Evolutionary conservation across 2,797 vertebrate genomes (phyloP), one percentile per base, ranked within the genome.

Genomic region (Danio choprae): DNA sequence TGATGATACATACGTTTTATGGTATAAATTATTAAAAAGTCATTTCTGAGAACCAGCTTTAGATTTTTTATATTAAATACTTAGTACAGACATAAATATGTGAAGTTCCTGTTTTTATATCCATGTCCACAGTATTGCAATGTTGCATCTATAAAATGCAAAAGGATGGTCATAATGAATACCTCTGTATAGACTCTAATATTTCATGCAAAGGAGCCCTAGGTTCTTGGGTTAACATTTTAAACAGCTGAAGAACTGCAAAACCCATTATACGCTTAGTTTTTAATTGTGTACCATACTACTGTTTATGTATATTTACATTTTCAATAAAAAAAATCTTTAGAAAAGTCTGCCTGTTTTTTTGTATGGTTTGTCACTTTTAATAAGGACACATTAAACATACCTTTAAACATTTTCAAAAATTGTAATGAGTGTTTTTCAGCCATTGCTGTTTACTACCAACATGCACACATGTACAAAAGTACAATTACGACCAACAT

Each of bases 271-370:
- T 81, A 29, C 18, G 83, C 71, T 80, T 67, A 53, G 87, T 88
- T 75, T 77, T 51, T 29, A 60, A 84, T 89, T 86, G 81, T 94
- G 90, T 92, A 91, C 87, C 85, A 92, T 92, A 91, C 71, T 75
- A 85, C 84, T 73, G 67, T 36, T 41, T 75, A 87, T 93, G 92
- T 92, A 91, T 89, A 91, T 93, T 93, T 92, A 80, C 82, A 88
- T 92, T 93, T 93, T 92, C 89, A 93, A 92, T 94, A 93, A 94
- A 94, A 85, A 86, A 86, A 87, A 86, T 1, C 59, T 83, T 89
- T 86, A 86, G 78, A 79, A 87, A 87, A 84, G 6, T 5, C 8
- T 40, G 6, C 2, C 2, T 62, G 20, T 44, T 18, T 41, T 71
- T 41, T 5, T 5, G 7, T 3, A 7, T 65, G 20, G 6, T 44